These are phyloP conservation scores for Tylochromis polylepis DNA, from an alignment of 2,113 vertebrate species.

Conservation along the genomic window DNA sequence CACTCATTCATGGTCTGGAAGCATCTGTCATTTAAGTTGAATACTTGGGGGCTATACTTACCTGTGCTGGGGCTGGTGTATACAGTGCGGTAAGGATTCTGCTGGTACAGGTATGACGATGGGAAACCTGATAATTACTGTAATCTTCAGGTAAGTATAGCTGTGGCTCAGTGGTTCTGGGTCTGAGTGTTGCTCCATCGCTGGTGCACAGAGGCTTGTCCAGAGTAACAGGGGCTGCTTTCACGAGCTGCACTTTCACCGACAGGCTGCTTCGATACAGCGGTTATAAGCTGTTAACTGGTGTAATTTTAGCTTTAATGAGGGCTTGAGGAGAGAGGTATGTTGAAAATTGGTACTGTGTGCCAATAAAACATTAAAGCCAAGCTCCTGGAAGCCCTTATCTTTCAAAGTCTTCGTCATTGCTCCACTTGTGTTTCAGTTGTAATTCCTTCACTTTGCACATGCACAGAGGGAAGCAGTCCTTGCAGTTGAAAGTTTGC, in stretches of 20 bases:
- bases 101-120: constrained; percentile 55
- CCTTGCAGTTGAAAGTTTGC: neutral
- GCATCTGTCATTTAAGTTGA: constrained; percentile 54
- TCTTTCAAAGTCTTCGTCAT: constrained; percentile 37
- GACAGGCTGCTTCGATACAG: constrained; percentile 21
- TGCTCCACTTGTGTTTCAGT: constrained; percentile 24
- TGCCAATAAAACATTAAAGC: constrained; percentile 65
- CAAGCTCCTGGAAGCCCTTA: constrained; percentile 35
- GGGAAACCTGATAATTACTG: constrained; percentile 69
- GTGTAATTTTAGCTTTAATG: constrained; percentile 69
- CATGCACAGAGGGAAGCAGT: neutral
- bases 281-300: constrained; percentile 68
- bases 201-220: neutral
- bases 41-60: constrained; percentile 59
- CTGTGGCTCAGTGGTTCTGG: constrained; percentile 38
- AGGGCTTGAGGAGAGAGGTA: constrained; percentile 59
- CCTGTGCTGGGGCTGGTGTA: constrained; percentile 48
- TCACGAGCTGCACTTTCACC: constrained; percentile 36
- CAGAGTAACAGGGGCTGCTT: constrained; percentile 27
- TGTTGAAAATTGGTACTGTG: constrained; percentile 62
- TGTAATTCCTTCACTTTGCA: constrained; percentile 13
- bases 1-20: neutral
- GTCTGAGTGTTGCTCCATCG: constrained; percentile 32
- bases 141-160: constrained; percentile 71
- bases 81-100: constrained; percentile 46